Evolutionary conservation across 2,888 invertebrate species (phyloP).

Genomic region (Hyles lineata): DNA sequence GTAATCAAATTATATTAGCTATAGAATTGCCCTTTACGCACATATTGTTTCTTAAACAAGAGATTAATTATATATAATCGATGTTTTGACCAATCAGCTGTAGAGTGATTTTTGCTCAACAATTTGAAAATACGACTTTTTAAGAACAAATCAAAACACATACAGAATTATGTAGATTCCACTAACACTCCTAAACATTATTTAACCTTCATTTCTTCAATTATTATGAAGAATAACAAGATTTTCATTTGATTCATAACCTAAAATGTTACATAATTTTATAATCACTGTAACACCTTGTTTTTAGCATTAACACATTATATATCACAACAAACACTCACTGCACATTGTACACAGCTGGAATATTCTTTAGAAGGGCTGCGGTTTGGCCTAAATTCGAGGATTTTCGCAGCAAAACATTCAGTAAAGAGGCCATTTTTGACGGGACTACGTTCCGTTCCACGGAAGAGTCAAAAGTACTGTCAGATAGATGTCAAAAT

Average conservation of each 20-base stretch:
- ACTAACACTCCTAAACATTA: not conserved
- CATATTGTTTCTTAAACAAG: not conserved
- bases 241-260: conserved; percentile 53
- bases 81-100: conserved; percentile 2
- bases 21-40: too few relatives aligned
- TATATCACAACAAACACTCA: conserved; percentile 60
- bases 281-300: conserved; percentile 40
- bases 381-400: conserved; percentile 71
- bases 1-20: too few relatives aligned
- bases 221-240: conserved; percentile 33
- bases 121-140: not conserved
- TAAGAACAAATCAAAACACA: not conserved
- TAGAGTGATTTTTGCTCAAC: not conserved
- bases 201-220: not conserved
- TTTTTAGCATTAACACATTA: conserved; percentile 32
- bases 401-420: conserved; percentile 85
- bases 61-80: not conserved
- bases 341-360: conserved; percentile 81
- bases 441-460: conserved; percentile 59
- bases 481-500: not conserved
- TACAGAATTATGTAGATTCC: not conserved
- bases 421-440: conserved; percentile 80
- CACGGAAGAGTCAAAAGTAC: conserved; percentile 25
- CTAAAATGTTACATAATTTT: conserved; percentile 79
- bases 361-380: conserved; percentile 75